phyloP scores from a whole-genome alignment of 2,888 invertebrate genomes.

The Epistrophe grossulariae region DNA sequence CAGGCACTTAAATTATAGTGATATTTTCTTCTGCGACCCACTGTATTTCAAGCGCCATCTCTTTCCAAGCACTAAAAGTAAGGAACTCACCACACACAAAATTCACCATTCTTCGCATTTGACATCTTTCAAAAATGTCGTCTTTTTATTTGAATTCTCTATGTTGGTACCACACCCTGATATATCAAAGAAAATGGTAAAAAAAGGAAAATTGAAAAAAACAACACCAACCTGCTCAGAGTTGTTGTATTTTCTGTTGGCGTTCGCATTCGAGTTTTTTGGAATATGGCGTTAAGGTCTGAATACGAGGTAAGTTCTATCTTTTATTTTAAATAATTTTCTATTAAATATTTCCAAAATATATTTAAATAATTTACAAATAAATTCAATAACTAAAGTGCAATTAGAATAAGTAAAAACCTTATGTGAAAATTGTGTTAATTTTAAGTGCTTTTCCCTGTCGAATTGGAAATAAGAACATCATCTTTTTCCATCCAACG shows the following conservation, averaged over 20 bases:
- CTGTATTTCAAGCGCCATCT: slow-evolving; percentile 2
- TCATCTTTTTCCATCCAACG: slow-evolving; percentile 49
- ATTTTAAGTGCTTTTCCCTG: slow-evolving; percentile 20
- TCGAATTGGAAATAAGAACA: background rate
- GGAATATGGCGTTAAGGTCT: slow-evolving; percentile 83
- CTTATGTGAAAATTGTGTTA: slow-evolving; percentile 19
- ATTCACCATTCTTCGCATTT: background rate
- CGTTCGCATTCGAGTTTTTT: slow-evolving; percentile 76
- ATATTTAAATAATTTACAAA: slow-evolving; percentile 37
- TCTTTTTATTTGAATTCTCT: background rate
- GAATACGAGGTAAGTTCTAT: slow-evolving; percentile 83
- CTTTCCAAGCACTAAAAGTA: background rate
- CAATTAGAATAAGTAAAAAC: slow-evolving; percentile 38
- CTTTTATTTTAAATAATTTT: slow-evolving; percentile 23
- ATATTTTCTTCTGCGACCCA: background rate
- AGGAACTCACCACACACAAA: background rate
- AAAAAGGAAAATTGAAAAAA: slow-evolving; percentile 63
- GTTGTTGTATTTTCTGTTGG: slow-evolving; percentile 38
- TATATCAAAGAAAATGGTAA: slow-evolving; percentile 36
- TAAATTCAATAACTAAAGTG: slow-evolving; percentile 64
- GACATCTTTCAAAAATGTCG: background rate
- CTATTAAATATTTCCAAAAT: slow-evolving; percentile 16
- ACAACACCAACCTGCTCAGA: slow-evolving; percentile 58
- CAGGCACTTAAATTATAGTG: no score
- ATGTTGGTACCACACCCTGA: slow-evolving; percentile 43